Conservation (phyloP, 1,140 invertebrate species). For the Lordiphosa collinella region DNA sequence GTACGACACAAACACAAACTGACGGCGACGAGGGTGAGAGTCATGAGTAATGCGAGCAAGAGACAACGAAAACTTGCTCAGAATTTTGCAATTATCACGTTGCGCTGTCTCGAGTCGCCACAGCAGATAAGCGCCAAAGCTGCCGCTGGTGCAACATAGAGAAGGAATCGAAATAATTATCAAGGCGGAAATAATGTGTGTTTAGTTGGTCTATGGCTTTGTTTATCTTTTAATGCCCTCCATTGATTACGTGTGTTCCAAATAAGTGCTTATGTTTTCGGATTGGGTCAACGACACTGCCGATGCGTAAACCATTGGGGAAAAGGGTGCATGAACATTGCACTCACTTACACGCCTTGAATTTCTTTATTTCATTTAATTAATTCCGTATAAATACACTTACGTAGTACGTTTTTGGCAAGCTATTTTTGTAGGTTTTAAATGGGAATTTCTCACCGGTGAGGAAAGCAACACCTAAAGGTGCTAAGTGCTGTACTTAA, state of each 20-base stretch:
- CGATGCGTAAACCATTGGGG: background rate
- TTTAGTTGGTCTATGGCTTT: conserved; percentile 3
- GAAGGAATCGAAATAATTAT: conserved; percentile 19
- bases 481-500: background rate
- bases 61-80: conserved; percentile 12
- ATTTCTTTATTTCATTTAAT: background rate
- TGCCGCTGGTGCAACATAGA: background rate
- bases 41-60: conserved; percentile 22
- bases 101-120: conserved; percentile 27
- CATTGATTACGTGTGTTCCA: conserved; percentile 20
- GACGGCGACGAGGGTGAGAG: conserved; percentile 6
- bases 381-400: background rate
- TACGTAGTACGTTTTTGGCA: background rate
- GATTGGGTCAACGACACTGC: background rate
- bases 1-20: conserved; percentile 19
- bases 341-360: conserved; percentile 4
- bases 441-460: background rate
- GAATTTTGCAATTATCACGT: conserved; percentile 32
- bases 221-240: conserved; percentile 10
- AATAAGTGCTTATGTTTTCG: conserved; percentile 12
- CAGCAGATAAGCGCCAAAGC: conserved; percentile 19
- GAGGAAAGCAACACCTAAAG: background rate
- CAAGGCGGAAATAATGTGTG: conserved; percentile 40
- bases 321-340: conserved; percentile 41
- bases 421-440: background rate